These are phyloP conservation scores for Diphyllodes magnificus DNA, from an alignment of 2,113 vertebrate species.

Conservation along the genomic window DNA sequence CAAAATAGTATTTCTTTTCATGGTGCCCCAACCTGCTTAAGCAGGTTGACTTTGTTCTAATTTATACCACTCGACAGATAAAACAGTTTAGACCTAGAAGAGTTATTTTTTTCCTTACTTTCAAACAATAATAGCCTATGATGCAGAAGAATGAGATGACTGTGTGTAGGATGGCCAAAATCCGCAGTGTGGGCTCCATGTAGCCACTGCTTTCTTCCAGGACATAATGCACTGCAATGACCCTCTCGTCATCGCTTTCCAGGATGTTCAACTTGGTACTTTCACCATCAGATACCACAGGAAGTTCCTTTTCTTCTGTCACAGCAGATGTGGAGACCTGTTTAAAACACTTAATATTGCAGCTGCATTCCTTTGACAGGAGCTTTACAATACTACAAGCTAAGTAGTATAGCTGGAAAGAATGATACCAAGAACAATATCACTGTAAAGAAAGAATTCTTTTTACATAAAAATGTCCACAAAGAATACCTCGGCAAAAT, in stretches of 20 bases:
- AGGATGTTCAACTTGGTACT: slow-evolving; percentile 39
- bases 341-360: slow-evolving; percentile 18
- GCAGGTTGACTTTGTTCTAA: not conserved
- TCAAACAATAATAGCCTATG: slow-evolving; percentile 96
- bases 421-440: not conserved
- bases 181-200: slow-evolving; percentile 91
- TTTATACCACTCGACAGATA: not conserved
- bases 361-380: not conserved
- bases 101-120: slow-evolving; percentile 64
- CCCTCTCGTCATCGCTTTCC: slow-evolving; percentile 31
- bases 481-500: not conserved
- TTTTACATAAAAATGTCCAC: not conserved
- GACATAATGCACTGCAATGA: slow-evolving; percentile 86
- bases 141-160: slow-evolving; percentile 98
- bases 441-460: not conserved
- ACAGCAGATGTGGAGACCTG: slow-evolving; percentile 91
- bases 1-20: not conserved
- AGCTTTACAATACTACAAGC: not conserved
- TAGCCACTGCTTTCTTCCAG: slow-evolving; percentile 96
- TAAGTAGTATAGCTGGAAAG: not conserved
- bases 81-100: not conserved
- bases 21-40: not conserved
- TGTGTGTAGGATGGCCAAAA: slow-evolving; percentile 90
- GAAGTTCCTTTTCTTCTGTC: slow-evolving; percentile 81
- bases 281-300: slow-evolving; percentile 51